Conservation (phyloP, 1,140 invertebrate genomes). For the Cydia amplana region DNA sequence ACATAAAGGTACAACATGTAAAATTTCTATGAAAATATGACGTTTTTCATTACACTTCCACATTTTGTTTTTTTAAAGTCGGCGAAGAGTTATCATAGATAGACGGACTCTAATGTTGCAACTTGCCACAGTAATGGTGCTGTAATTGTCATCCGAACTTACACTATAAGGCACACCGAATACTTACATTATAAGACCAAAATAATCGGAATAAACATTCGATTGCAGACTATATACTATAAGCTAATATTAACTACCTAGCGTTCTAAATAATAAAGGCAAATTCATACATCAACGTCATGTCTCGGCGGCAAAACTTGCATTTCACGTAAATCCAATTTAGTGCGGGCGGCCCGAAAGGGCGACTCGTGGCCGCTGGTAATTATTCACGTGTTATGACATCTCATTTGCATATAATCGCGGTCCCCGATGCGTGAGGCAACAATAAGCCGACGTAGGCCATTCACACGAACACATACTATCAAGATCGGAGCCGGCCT, state of each 20-base stretch:
- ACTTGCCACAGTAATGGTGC: no score
- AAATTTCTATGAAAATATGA: no score
- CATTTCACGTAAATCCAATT: conserved; percentile 76
- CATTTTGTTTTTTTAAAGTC: no score
- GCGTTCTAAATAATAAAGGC: conserved; percentile 26
- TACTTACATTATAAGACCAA: no score
- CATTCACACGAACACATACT: conserved; percentile 73
- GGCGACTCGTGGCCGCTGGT: conserved; percentile 72
- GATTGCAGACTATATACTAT: neutral
- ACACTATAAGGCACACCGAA: no score
- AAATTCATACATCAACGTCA: conserved; percentile 57
- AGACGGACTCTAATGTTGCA: no score
- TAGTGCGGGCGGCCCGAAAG: conserved; percentile 69
- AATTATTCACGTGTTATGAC: conserved; percentile 80
- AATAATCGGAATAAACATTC: neutral
- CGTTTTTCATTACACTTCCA: no score
- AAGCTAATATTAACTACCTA: no score
- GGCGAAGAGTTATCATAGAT: no score
- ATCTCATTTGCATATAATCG: conserved; percentile 79
- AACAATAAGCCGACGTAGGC: conserved; percentile 65
- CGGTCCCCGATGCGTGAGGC: conserved; percentile 73
- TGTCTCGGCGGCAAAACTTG: conserved; percentile 65
- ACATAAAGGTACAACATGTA: no score
- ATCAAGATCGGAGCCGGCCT: conserved; percentile 75
- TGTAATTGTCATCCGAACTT: no score